These are phyloP conservation scores for Cantharis nigra DNA, from an alignment of 2,888 invertebrate species.

Conservation along the genomic window DNA sequence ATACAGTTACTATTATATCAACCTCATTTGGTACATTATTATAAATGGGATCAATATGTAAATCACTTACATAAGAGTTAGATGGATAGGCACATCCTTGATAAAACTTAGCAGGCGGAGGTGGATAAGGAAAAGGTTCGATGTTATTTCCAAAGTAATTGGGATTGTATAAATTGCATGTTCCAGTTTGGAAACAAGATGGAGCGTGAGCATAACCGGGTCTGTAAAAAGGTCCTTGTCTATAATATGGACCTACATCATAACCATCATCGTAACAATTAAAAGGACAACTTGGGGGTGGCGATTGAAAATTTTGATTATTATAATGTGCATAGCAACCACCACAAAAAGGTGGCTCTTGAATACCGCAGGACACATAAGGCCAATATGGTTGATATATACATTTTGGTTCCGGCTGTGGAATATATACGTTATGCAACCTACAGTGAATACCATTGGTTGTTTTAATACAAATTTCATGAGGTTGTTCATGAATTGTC, in stretches of 20 bases:
- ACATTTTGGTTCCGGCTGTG: constrained; percentile 51
- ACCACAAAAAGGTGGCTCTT: constrained; percentile 40
- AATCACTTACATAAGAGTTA: constrained; percentile 18
- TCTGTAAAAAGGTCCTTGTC: constrained; percentile 48
- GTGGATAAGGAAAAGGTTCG: background rate
- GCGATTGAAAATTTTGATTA: constrained; percentile 20
- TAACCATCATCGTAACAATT: constrained; percentile 50
- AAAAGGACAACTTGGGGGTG: constrained; percentile 36
- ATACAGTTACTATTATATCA: background rate
- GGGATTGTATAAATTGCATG: constrained; percentile 13
- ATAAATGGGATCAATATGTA: constrained; percentile 5
- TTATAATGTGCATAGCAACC: constrained; percentile 51
- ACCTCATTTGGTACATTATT: background rate
- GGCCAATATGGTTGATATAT: constrained; percentile 50
- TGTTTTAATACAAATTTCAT: constrained; percentile 39
- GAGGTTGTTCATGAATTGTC: constrained; percentile 50
- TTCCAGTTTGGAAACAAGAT: constrained; percentile 36
- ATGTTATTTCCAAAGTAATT: background rate
- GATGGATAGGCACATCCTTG: constrained; percentile 16
- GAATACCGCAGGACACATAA: constrained; percentile 47
- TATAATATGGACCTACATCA: constrained; percentile 42
- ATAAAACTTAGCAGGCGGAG: background rate
- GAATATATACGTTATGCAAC: constrained; percentile 47
- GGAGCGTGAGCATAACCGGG: constrained; percentile 41
- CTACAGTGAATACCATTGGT: constrained; percentile 38